A percentile compares a stretch with the other conserved stretches of the same genome.
phyloP scores from a whole-genome alignment of 2,113 vertebrate species.

The Oenanthe oenanthe region DNA sequence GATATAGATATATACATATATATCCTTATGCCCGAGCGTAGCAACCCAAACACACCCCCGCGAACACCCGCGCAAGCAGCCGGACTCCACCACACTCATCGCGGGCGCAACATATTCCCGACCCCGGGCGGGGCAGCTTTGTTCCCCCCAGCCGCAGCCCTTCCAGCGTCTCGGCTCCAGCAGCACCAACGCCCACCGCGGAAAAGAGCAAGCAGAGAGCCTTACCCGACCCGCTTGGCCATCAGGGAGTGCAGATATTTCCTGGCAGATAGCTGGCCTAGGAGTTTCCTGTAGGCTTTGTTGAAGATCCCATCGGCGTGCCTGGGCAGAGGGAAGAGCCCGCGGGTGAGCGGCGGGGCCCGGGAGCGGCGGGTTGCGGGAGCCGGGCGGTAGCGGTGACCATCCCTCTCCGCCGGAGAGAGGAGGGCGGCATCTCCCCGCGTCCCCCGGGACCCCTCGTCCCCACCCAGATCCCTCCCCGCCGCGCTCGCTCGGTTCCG shows the following conservation, averaged over 20 bases:
- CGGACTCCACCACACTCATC: not conserved
- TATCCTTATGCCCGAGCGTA: too few species aligned
- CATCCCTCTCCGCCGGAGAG: not conserved
- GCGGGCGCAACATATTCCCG: not conserved
- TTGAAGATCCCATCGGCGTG: slow-evolving; percentile 92
- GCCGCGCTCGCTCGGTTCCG: not conserved
- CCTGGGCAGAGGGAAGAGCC: slow-evolving; percentile 68
- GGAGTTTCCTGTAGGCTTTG: slow-evolving; percentile 92
- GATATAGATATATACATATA: too few species aligned
- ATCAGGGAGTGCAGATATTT: slow-evolving; percentile 92
- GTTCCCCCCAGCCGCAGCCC: not conserved
- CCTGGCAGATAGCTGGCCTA: slow-evolving; percentile 90
- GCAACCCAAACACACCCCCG: not conserved
- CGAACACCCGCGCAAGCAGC: not conserved
- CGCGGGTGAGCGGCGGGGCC: not conserved
- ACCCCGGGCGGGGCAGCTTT: not conserved
- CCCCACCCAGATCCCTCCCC: not conserved
- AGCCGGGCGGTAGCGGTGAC: not conserved
- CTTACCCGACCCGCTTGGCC: slow-evolving; percentile 94
- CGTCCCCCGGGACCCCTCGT: not conserved
- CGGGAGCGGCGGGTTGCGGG: not conserved
- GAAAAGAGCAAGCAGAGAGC: not conserved
- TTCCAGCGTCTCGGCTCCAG: not conserved
- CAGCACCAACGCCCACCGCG: slow-evolving; percentile 5
- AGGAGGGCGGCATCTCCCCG: not conserved